Base-by-base conservation (phyloP, 2,797 vertebrate species). In the Dendrocincla fuliginosa region DNA sequence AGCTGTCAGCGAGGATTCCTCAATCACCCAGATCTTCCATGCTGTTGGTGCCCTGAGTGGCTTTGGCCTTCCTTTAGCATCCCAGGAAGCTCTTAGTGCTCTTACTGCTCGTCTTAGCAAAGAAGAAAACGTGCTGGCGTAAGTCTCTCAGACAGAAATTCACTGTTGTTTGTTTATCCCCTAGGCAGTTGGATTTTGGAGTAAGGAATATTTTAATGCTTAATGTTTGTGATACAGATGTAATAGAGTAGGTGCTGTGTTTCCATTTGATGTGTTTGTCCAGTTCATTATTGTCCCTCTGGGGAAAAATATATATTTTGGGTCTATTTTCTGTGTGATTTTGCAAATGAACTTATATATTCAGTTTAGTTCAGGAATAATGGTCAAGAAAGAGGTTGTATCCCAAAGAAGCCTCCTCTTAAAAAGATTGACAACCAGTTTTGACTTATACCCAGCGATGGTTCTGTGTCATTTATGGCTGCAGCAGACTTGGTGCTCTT, bases 121-220 rank as follows among this genome's bases (percentile, higher is more conserved):
- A 95, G 99, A 99, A 68, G 99, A 99, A 94, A 99, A 98, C 0
- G 99, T 99, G 32, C 96, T 99, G 87, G 98, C 98, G 99, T 99
- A 95, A 99, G 99, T 98, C 46, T 93, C 80, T 19, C n/a, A 13
- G 19, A 2, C 5, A 5, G 35, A 59, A 64, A 3, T 5, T 77
- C 35, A 1, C 46, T n/a, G 32, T 25, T 79, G 9, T 3, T 0
- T 55, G 8, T 33, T 33, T n/a, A 4, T 35, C 53, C 18, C 69
- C 24, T 79, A 27, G 65, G n/a, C 47, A 33, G 1, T 22, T 88
- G 67, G 37, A 9, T 35, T 84, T 84, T 53, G 18, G 47, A 37
- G 53, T 63, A 30, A 68, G 55, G 33, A 7, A 3, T 64, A 1
- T 33, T 89, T 53, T 65, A 70, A n/a, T 37, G 10, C 11, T 87